phyloP scores from a whole-genome alignment of 2,797 vertebrate species.

The Balearica regulorum region DNA sequence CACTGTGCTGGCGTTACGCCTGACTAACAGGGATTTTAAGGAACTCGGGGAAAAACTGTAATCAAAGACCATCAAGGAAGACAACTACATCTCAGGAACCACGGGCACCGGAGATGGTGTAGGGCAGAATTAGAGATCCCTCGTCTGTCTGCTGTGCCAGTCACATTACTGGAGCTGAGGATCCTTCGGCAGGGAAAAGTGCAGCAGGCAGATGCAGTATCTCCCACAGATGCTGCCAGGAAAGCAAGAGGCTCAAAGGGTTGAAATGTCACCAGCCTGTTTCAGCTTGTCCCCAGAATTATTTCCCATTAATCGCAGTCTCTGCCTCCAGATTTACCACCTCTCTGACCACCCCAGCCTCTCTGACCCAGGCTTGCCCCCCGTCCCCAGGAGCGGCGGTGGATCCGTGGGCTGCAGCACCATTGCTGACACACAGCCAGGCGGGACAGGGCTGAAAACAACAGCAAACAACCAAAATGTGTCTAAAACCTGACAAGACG shows the following conservation, averaged over 20 bases:
- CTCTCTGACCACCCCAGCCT: not conserved
- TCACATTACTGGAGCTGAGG: not conserved
- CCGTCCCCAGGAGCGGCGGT: not conserved
- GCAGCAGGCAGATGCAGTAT: not conserved
- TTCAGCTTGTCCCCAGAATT: not conserved
- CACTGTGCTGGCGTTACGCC: fast-evolving
- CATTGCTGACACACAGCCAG: not conserved
- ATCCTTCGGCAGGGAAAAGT: not conserved
- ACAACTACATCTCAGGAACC: not conserved
- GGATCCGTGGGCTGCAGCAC: not conserved
- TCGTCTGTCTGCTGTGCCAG: not conserved
- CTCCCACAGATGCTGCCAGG: not conserved
- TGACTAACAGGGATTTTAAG: not conserved
- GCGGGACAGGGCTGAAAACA: not conserved
- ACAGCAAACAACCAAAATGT: not conserved
- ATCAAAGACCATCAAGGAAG: not conserved
- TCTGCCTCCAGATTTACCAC: not conserved
- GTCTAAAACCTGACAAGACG: not conserved
- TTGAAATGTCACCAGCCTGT: not conserved
- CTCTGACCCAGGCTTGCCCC: not conserved
- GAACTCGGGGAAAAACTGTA: not conserved
- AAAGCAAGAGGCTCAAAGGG: not conserved
- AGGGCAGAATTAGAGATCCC: not conserved
- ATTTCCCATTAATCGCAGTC: not conserved
- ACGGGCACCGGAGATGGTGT: not conserved